Evolutionary conservation across 2,888 invertebrate species (phyloP).

Genomic region (Drosophila atroscutellata): DNA sequence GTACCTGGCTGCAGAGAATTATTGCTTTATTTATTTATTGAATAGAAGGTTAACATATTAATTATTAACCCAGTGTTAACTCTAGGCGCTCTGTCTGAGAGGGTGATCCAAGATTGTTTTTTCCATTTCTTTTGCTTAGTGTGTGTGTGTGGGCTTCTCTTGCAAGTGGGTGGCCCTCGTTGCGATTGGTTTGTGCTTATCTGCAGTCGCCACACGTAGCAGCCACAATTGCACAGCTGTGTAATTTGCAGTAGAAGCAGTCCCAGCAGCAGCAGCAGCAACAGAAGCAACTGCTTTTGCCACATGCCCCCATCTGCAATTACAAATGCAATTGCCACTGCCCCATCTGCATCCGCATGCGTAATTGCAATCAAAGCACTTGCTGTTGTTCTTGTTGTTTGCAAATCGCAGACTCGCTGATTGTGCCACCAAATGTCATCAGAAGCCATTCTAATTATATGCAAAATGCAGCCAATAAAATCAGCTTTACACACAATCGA

Average conservation of each 20-base stretch:
- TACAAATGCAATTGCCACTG: constrained; percentile 7
- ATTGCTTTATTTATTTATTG: neutral
- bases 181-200: constrained; percentile 52
- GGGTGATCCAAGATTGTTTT: neutral
- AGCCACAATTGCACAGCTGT: constrained; percentile 29
- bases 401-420: constrained; percentile 57
- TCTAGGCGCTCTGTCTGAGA: neutral
- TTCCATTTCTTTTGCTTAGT: neutral
- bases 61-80: neutral
- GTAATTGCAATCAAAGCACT: constrained; percentile 77
- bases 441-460: constrained; percentile 50
- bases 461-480: constrained; percentile 53
- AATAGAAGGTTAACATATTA: neutral
- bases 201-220: constrained; percentile 71
- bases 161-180: constrained; percentile 26
- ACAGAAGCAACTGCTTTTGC: constrained; percentile 1
- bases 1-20: neutral
- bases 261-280: constrained; percentile 53
- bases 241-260: constrained; percentile 14
- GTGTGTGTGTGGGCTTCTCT: constrained; percentile 5
- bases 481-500: constrained; percentile 16
- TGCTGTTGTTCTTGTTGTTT: constrained; percentile 68
- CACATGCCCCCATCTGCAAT: constrained; percentile 7
- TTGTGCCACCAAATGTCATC: constrained; percentile 52
- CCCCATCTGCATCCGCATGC: constrained; percentile 14